Conservation (phyloP, 2,113 vertebrate genomes). For the Anseranas semipalmata region DNA sequence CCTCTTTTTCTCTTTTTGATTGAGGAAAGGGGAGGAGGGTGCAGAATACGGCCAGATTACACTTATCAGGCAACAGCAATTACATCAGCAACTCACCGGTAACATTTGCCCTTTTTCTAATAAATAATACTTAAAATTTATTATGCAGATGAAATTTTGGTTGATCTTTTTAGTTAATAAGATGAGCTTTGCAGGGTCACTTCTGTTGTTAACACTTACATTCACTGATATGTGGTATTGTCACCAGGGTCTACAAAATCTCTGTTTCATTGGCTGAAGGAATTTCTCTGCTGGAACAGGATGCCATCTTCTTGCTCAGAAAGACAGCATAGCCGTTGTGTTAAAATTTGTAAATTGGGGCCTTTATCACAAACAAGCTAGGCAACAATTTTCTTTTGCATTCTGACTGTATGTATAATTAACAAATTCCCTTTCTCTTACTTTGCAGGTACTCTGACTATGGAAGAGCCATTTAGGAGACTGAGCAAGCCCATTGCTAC, state of each 20-base stretch:
- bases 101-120: neutral
- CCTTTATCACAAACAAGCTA: neutral
- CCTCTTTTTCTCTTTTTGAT: neutral
- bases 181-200: neutral
- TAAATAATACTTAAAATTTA: neutral
- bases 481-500: neutral
- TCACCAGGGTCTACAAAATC: neutral
- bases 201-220: neutral
- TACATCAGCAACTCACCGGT: neutral
- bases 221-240: fast-evolving
- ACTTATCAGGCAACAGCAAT: neutral
- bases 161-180: neutral
- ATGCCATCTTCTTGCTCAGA: neutral
- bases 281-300: neutral
- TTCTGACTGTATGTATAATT: neutral
- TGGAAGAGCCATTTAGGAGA: neutral
- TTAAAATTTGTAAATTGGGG: neutral
- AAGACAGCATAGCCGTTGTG: neutral
- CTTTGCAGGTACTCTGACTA: neutral
- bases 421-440: neutral
- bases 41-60: neutral
- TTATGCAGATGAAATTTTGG: neutral
- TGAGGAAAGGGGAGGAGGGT: neutral
- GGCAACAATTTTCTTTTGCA: neutral
- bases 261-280: neutral